Evolutionary conservation across 2,113 vertebrate genomes (phyloP).

Genomic region (Thinocorus orbignyianus): DNA sequence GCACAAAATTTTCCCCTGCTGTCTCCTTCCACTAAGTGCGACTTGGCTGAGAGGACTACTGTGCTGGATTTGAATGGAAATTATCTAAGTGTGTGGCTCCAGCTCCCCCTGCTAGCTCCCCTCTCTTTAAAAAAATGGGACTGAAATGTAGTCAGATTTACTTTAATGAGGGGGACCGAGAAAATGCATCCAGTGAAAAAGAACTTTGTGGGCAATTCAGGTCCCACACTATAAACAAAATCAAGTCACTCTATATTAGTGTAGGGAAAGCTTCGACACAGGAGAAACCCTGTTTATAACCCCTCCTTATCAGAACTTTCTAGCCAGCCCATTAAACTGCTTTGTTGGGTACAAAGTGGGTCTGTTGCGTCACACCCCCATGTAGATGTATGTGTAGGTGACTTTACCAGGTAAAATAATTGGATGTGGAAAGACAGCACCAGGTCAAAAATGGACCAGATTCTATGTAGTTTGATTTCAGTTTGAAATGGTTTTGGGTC

Average conservation of each 20-base stretch:
- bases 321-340: neutral
- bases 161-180: constrained; percentile 53
- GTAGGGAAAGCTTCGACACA: neutral
- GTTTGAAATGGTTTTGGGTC: neutral
- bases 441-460: neutral
- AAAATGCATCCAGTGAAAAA: constrained; percentile 41
- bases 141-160: constrained; percentile 68
- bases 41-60: constrained; percentile 44
- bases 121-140: constrained; percentile 24
- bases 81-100: constrained; percentile 71
- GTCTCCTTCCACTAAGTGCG: constrained; percentile 14
- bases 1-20: constrained; percentile 29
- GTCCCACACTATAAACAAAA: constrained; percentile 58
- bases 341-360: neutral
- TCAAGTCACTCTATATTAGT: constrained; percentile 44
- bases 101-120: constrained; percentile 9
- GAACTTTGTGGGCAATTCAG: constrained; percentile 39
- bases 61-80: constrained; percentile 62
- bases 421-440: neutral
- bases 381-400: neutral
- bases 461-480: neutral
- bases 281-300: neutral
- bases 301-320: neutral
- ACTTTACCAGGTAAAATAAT: neutral
- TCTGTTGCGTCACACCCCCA: neutral